Percentiles rank a stretch among this genome's conserved stretches.
Evolutionary conservation across 1,140 invertebrate genomes (phyloP).

Genomic region (Eriosoma lanigerum): DNA sequence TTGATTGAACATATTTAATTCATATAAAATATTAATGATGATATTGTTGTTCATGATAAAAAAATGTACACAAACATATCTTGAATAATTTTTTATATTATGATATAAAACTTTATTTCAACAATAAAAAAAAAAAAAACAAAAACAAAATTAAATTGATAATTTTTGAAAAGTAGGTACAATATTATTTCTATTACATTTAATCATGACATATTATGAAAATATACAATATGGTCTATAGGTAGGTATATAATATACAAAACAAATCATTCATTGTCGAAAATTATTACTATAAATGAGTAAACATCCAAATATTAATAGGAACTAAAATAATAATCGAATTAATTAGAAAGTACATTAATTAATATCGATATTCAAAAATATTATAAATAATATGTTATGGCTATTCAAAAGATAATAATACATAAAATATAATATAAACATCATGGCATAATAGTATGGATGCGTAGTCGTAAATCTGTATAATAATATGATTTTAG

Average conservation of each 20-base stretch:
- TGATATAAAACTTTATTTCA: neutral
- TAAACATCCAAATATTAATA: neutral
- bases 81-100: neutral
- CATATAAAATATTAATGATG: too few species aligned
- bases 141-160: neutral
- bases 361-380: neutral
- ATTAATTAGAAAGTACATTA: conserved; percentile 5
- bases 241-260: too few species aligned
- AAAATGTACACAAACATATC: neutral
- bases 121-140: too few species aligned
- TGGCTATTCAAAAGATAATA: neutral
- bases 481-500: neutral
- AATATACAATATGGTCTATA: too few species aligned
- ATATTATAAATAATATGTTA: neutral
- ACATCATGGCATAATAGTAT: neutral
- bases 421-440: neutral
- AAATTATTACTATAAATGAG: neutral
- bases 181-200: neutral
- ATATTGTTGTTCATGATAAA: too few species aligned
- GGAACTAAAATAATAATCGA: conserved; percentile 25
- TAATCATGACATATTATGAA: neutral
- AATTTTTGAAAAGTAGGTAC: neutral
- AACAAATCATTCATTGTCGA: too few species aligned
- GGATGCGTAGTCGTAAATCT: too few species aligned
- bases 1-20: too few species aligned